These are phyloP conservation scores for Crematogaster levior DNA, from an alignment of 2,888 invertebrate species.

Conservation along the genomic window DNA sequence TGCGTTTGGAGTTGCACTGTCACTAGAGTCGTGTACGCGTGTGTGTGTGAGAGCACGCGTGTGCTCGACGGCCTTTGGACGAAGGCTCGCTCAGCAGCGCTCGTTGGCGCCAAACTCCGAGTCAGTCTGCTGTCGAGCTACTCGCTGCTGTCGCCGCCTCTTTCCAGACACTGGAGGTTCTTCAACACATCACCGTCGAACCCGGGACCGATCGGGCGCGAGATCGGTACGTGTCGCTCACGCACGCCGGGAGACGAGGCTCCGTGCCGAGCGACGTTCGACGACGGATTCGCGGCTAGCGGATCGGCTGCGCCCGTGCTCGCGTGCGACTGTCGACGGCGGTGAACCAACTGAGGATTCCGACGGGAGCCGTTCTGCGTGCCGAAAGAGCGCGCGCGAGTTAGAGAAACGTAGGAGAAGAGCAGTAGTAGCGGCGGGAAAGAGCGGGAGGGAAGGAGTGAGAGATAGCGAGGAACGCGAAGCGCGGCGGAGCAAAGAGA, in stretches of 20 bases:
- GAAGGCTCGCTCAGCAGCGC: not conserved
- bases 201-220: not conserved
- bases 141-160: not conserved
- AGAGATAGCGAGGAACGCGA: slow-evolving; percentile 37
- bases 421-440: not conserved
- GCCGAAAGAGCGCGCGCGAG: slow-evolving; percentile 51
- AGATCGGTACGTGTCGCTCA: not conserved
- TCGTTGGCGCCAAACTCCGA: slow-evolving; percentile 10
- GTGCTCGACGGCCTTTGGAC: not conserved
- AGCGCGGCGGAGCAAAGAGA: slow-evolving; percentile 34
- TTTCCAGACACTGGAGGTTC: slow-evolving; percentile 6
- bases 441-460: slow-evolving; percentile 24
- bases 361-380: slow-evolving; percentile 64
- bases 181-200: slow-evolving; percentile 32
- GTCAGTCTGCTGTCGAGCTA: not conserved
- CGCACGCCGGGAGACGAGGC: slow-evolving; percentile 48
- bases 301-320: slow-evolving; percentile 64
- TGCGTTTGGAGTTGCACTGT: slow-evolving; percentile 28
- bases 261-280: slow-evolving; percentile 29
- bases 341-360: slow-evolving; percentile 70
- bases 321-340: slow-evolving; percentile 66
- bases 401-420: slow-evolving; percentile 31
- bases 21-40: not conserved
- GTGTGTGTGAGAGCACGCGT: not conserved
- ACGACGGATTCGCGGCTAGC: slow-evolving; percentile 15